Evolutionary conservation across 2,113 vertebrate species (phyloP).

Genomic region (Pteruthius melanotis): DNA sequence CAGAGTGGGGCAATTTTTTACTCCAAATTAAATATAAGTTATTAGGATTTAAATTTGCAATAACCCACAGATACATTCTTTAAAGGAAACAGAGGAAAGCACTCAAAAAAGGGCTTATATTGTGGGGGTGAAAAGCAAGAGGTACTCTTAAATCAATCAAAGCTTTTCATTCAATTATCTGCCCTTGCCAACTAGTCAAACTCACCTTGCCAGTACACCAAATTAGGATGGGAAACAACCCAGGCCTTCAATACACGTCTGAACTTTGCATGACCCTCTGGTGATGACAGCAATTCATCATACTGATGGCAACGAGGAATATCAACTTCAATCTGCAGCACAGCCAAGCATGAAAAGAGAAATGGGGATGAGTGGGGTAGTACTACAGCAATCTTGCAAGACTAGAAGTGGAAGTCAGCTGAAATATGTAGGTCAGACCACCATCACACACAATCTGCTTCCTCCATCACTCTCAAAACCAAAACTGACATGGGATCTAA

Average conservation of each 20-base stretch:
- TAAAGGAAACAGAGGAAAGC: neutral
- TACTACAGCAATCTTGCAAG: neutral
- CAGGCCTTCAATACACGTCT: slow-evolving; percentile 94
- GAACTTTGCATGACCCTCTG: slow-evolving; percentile 96
- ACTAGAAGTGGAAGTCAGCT: neutral
- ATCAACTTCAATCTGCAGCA: slow-evolving; percentile 94
- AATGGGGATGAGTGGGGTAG: neutral
- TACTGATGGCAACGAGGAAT: slow-evolving; percentile 99
- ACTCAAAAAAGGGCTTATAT: neutral
- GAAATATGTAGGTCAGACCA: neutral
- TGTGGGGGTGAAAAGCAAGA: neutral
- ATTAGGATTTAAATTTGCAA: neutral
- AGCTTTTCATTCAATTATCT: neutral
- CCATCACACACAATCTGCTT: neutral
- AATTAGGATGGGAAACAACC: slow-evolving; percentile 96
- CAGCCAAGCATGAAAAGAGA: neutral
- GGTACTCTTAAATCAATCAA: neutral
- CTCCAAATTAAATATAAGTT: neutral
- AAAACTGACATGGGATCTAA: neutral
- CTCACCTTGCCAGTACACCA: slow-evolving; percentile 99
- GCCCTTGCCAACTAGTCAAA: neutral
- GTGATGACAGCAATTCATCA: slow-evolving; percentile 92
- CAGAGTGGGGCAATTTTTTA: neutral
- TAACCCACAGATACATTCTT: neutral
- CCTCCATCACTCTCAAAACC: neutral